phyloP scores from a whole-genome alignment of 2,113 vertebrate genomes.

The Equus quagga region DNA sequence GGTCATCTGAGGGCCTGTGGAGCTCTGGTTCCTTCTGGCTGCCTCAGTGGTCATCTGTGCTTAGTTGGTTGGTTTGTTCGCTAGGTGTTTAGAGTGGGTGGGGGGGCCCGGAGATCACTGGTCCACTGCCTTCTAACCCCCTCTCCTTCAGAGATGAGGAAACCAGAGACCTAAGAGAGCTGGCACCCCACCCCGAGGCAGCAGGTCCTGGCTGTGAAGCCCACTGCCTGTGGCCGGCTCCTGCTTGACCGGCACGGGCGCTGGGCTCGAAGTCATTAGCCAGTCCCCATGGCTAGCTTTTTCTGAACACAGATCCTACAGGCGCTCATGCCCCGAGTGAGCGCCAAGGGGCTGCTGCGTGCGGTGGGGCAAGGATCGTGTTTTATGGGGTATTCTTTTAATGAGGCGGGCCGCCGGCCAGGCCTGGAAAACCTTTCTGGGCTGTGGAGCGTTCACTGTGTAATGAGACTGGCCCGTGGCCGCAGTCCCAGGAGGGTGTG shows the following conservation, averaged over 20 bases:
- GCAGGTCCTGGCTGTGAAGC: not conserved
- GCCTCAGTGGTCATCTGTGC: not conserved
- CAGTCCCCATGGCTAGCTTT: not conserved
- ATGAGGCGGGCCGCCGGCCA: not conserved
- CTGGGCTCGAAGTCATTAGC: fast-evolving
- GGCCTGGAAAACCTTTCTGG: not conserved
- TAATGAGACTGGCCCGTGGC: not conserved
- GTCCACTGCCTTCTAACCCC: fast-evolving
- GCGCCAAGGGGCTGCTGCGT: fast-evolving
- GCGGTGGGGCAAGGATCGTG: fast-evolving
- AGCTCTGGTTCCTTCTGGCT: not conserved
- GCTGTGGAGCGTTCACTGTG: not conserved
- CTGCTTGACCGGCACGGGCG: not conserved
- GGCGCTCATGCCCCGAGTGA: fast-evolving
- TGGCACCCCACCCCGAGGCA: fast-evolving
- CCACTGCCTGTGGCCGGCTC: fast-evolving
- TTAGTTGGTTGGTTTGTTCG: no score
- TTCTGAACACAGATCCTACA: not conserved
- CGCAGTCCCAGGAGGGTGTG: not conserved
- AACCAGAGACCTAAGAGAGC: not conserved
- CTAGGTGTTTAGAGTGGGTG: not conserved
- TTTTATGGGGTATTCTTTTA: not conserved
- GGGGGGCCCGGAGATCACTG: not conserved
- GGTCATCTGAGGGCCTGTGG: fast-evolving
- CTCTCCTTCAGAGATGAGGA: not conserved